Evolutionary conservation across 2,888 invertebrate species (phyloP).

Genomic region (Eupithecia centaureata): DNA sequence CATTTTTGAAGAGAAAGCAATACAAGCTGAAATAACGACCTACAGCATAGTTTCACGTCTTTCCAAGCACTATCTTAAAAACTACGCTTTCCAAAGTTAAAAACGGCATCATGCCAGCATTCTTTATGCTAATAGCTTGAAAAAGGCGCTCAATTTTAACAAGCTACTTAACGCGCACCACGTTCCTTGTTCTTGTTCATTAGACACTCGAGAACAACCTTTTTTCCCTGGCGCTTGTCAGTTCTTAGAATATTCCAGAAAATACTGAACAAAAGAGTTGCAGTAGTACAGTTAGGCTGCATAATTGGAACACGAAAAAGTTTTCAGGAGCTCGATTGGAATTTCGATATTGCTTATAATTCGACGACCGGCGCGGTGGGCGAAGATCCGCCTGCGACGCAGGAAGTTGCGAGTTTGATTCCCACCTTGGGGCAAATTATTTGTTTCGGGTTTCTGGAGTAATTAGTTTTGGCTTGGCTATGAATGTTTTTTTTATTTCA

Average conservation of each 20-base stretch:
- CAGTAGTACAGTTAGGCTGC: background rate
- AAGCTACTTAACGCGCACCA: conserved; percentile 10
- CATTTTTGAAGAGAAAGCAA: background rate
- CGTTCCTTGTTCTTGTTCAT: conserved; percentile 14
- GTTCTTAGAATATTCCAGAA: conserved; percentile 1
- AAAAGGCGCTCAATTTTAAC: conserved; percentile 27
- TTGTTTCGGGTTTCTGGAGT: no score
- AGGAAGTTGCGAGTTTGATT: no score
- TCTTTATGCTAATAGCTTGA: conserved; percentile 16
- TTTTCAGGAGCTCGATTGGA: no score
- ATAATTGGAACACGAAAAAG: background rate
- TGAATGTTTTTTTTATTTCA: no score
- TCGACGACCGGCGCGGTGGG: no score
- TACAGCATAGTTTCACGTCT: background rate
- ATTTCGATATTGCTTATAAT: no score
- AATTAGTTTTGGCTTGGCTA: no score
- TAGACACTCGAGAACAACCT: conserved; percentile 14
- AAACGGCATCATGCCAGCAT: background rate
- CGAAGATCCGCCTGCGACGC: no score
- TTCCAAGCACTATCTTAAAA: background rate
- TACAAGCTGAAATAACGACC: background rate
- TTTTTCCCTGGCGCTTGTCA: conserved; percentile 17
- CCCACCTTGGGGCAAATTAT: no score
- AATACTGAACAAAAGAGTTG: background rate
- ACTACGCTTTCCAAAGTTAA: background rate